These are phyloP conservation scores for Girardinichthys multiradiatus DNA, from an alignment of 2,113 vertebrate genomes.

Conservation along the genomic window DNA sequence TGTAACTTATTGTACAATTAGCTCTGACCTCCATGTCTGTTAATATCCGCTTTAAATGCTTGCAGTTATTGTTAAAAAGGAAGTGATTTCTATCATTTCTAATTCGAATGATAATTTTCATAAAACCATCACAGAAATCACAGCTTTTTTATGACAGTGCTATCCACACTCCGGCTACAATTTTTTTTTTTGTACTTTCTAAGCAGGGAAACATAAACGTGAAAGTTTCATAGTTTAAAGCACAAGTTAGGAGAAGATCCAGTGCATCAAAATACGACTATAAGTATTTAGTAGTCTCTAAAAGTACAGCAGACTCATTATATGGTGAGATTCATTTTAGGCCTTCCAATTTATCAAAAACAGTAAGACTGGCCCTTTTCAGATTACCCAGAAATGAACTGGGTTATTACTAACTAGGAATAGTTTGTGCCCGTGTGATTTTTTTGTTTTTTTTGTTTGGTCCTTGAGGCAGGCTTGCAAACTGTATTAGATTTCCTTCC, in stretches of 20 bases:
- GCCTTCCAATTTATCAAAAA: background rate
- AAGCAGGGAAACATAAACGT: constrained; percentile 1
- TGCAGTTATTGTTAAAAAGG: background rate
- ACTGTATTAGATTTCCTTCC: background rate
- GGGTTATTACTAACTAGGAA: background rate
- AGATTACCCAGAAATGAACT: background rate
- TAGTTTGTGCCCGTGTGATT: background rate
- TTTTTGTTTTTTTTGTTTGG: no score
- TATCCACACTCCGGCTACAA: background rate
- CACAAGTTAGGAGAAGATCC: constrained; percentile 6
- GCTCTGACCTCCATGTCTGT: background rate
- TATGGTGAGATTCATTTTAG: background rate
- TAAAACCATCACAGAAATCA: background rate
- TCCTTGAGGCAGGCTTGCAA: background rate
- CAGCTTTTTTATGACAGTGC: background rate
- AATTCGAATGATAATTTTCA: background rate
- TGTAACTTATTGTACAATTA: no score
- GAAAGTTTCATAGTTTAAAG: constrained; percentile 22
- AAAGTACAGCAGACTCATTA: background rate
- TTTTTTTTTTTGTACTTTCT: constrained; percentile 9
- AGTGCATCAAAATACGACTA: constrained; percentile 12
- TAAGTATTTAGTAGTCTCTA: background rate
- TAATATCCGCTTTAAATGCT: background rate
- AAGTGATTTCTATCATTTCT: background rate
- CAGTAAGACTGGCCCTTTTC: background rate